Conservation (phyloP, 1,140 invertebrate species). For the Parasteatoda tepidariorum region DNA sequence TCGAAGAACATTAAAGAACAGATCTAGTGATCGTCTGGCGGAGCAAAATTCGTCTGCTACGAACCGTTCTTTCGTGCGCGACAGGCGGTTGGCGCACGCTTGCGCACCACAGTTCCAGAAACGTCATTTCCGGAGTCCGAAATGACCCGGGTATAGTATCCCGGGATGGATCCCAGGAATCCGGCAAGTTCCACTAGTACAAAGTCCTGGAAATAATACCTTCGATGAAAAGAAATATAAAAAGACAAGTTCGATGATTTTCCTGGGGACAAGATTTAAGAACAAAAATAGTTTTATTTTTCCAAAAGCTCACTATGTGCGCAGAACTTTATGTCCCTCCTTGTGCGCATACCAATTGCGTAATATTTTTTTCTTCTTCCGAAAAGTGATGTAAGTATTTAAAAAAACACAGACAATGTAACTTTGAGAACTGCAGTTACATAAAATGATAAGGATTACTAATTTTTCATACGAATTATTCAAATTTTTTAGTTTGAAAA, state of each 20-base stretch:
- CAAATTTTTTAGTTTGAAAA: too few relatives aligned
- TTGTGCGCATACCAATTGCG: not conserved
- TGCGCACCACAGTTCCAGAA: not conserved
- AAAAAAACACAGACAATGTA: too few relatives aligned
- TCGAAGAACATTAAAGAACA: too few relatives aligned
- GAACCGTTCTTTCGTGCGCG: slow-evolving; percentile 6
- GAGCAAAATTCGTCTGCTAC: slow-evolving; percentile 17
- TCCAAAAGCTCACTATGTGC: not conserved
- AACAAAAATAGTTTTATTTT: not conserved
- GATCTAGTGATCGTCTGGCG: slow-evolving; percentile 9
- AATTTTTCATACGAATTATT: too few relatives aligned
- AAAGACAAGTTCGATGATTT: too few relatives aligned
- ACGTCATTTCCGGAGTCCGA: slow-evolving; percentile 36
- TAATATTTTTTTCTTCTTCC: too few relatives aligned
- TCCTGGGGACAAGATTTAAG: too few relatives aligned
- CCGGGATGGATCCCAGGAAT: slow-evolving; percentile 8
- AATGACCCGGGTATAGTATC: slow-evolving; percentile 28
- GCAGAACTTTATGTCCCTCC: not conserved
- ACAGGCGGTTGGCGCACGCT: slow-evolving; percentile 1
- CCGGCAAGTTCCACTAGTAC: not conserved
- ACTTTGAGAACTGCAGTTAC: too few relatives aligned
- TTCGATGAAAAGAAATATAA: too few relatives aligned
- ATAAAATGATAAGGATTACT: too few relatives aligned
- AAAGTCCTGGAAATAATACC: not conserved
- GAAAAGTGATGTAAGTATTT: too few relatives aligned